Conservation (phyloP, 2,113 vertebrate genomes). For the Pithys albifrons region DNA sequence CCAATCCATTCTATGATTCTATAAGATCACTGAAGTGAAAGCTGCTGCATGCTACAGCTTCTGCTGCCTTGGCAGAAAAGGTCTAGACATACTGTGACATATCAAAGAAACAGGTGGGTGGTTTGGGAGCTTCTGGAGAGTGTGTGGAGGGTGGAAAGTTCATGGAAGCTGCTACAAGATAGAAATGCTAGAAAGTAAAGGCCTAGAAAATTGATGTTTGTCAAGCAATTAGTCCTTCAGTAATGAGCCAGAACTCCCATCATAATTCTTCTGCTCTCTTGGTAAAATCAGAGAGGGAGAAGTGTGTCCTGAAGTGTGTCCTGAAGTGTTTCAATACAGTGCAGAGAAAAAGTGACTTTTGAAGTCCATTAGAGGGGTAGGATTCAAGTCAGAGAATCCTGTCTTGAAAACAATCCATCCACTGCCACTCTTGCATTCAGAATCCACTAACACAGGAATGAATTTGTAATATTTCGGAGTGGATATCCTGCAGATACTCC, state of each 20-base stretch:
- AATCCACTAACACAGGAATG: neutral
- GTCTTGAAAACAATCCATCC: neutral
- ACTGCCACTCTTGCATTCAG: neutral
- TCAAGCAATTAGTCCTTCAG: neutral
- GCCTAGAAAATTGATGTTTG: neutral
- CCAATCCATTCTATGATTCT: too few species aligned
- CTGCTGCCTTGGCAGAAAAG: neutral
- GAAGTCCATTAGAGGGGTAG: neutral
- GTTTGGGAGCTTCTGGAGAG: neutral
- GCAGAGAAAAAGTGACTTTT: neutral
- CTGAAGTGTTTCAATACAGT: neutral
- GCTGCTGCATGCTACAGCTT: neutral
- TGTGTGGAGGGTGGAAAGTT: neutral
- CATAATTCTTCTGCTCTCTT: neutral
- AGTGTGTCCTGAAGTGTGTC: neutral
- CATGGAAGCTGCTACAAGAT: neutral
- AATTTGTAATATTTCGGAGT: neutral
- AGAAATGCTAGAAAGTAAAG: neutral
- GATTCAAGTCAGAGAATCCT: neutral
- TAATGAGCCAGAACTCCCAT: neutral
- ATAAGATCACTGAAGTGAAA: neutral
- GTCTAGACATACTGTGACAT: neutral
- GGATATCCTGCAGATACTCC: neutral
- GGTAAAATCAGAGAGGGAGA: neutral
- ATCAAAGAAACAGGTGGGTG: neutral